Evolutionary conservation across 2,888 invertebrate species (phyloP), one percentile per base, ranked within the genome.

Genomic region (Xanthia icteritia): DNA sequence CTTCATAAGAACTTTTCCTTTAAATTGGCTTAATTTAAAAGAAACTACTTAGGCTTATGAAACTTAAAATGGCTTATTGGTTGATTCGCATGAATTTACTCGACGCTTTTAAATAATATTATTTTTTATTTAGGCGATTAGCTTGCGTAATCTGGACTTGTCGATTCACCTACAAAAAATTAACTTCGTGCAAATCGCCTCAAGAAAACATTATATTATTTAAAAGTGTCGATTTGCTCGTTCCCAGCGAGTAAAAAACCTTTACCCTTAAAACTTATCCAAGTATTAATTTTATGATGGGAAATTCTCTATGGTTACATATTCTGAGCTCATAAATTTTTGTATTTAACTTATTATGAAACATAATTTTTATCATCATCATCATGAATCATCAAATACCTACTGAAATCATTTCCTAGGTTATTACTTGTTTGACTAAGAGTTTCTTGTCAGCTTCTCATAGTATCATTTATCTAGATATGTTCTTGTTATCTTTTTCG

Each of bases 281-380:
- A 64, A 23, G 17, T 45, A 54, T n/a, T 15, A 4, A 31, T 27
- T 27, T 54, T 27, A 45, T 20, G 1, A 23, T 51, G 51, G 6
- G 2, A 61, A 54, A 54, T 27, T 17, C 5, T 54, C 9, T 4
- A 17, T 54, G 61, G 27, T 54, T 36, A 31, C 2, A n/a, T 31
- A 42, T n/a, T 15, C 45, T 77, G 4, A 42, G 20, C 42, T 42
- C 20, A 69, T 80, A 60, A 42, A 15, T 76, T 61, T 27, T 48
- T 61, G 11, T 56, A 27, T 48, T 20, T 60, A 75, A 20, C 20
- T 45, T 20, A 58, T 74, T 60, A 27, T 60, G 27, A 31, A 36
- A 45, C 8, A 39, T 36, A 0, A 48, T 65, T 45, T 60, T 54
- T 36, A 54, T 61, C 0, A n/a, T 15, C 1, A 36, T 36, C n/a